phyloP scores from a whole-genome alignment of 2,797 vertebrate species.

The Lagorchestes hirsutus region DNA sequence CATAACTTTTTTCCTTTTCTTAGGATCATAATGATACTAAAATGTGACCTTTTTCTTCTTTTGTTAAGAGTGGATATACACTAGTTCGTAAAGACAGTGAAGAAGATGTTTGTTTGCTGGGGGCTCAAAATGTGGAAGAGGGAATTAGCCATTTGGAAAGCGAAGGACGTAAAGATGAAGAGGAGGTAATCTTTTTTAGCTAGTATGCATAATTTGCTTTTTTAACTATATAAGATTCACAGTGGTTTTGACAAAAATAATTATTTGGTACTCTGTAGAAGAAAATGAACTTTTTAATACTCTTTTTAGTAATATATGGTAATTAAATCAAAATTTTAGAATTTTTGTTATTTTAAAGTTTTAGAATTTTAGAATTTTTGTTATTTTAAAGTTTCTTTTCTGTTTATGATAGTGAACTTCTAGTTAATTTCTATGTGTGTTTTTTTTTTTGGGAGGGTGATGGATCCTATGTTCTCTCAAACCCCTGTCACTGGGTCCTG shows the following conservation, averaged over 20 bases:
- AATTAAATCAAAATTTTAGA: background rate
- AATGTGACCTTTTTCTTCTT: background rate
- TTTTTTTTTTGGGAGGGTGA: background rate
- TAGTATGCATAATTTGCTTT: background rate
- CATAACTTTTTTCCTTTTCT: rapidly evolving
- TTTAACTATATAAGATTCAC: background rate
- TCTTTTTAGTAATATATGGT: background rate
- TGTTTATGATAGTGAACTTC: background rate
- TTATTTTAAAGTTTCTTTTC: background rate
- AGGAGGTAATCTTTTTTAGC: constrained; percentile 87
- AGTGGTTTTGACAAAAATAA: background rate
- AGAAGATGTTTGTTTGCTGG: constrained; percentile 93
- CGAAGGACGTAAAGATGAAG: constrained; percentile 86
- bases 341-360: background rate
- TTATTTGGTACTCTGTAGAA: background rate
- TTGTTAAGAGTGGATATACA: constrained; percentile 92
- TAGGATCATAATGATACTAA: background rate
- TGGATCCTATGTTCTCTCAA: background rate
- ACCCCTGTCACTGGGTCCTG: background rate
- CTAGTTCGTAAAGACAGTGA: constrained; percentile 93
- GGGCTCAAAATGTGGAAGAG: constrained; percentile 92
- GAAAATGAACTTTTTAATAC: rapidly evolving
- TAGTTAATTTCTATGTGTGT: background rate
- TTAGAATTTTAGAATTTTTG: background rate
- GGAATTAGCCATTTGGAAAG: constrained; percentile 87